Base-by-base conservation (phyloP, 2,113 vertebrate genomes). In the Collichthys lucidus region DNA sequence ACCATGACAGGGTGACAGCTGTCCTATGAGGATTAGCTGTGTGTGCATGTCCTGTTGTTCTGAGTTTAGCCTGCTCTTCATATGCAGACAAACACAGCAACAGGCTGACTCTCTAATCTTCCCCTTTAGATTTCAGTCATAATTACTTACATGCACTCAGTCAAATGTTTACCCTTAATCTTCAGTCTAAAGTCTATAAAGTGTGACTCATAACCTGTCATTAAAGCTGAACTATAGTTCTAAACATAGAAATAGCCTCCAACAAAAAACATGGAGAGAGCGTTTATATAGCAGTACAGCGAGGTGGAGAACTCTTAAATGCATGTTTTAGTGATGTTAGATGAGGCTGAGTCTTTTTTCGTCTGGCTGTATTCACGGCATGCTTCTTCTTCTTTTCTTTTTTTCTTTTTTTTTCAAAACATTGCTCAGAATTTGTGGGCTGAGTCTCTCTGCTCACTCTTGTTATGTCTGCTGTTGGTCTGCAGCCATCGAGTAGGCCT, bases 11-110 rank as follows among this genome's bases (percentile, higher is more conserved):
- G 52, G 44, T 4, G 75, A 69, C 89, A 90, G 81, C 81, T 90
- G 86, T 84, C 74, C 77, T 52, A 1, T 66, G 71, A 63, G 75
- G 89, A 90, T 90, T 86, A 88, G 72, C 69, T 50, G 31, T 61
- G 69, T 64, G 19, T 64, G 44, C 55, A 49, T 29, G 72, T 69
- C 22, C 44, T 64, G 62, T 19, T 20, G 10, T 17, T 83, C 66
- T 59, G 55, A 55, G 44, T 62, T 40, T 7, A 19, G 52, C 40
- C 76, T 62, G 47, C 66, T 42, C 59, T 59, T 55, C 42, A 46
- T 11, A 26, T 11, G 22, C 60, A 85, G 50, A 57, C 35, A 55
- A 49, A 29, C 42, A 68, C 55, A 76, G 17, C 73, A 61, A 44
- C 82, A 79, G 64, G 35, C 49, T 19, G 26, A 47, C 65, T 67